These are phyloP conservation scores for Frieseomelitta varia DNA, from an alignment of 1,140 invertebrate species.

Conservation along the genomic window DNA sequence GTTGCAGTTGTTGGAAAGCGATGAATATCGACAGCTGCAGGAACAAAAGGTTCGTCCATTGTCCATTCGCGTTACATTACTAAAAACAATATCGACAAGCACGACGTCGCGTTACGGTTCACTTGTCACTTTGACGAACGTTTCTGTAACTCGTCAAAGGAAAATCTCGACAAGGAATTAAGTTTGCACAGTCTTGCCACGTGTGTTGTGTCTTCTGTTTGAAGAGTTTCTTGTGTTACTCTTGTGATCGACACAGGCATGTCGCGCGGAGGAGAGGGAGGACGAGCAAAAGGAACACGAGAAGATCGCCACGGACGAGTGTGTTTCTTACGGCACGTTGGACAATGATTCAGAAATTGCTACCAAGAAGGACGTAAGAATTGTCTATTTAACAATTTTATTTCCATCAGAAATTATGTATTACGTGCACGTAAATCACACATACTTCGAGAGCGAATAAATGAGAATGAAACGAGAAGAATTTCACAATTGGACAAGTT, in stretches of 20 bases:
- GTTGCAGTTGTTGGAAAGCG: conserved; percentile 83
- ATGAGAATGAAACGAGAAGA: too few relatives aligned
- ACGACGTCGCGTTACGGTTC: too few relatives aligned
- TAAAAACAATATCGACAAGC: too few relatives aligned
- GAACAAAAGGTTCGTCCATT: conserved; percentile 76
- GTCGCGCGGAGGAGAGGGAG: conserved; percentile 55
- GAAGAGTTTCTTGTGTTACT: neutral
- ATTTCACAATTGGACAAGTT: too few relatives aligned
- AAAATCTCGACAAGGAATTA: too few relatives aligned
- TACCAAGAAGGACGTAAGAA: conserved; percentile 60
- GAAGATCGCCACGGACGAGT: conserved; percentile 73
- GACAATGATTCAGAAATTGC: conserved; percentile 50
- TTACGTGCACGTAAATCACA: too few relatives aligned
- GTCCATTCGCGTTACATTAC: neutral
- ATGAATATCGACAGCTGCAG: conserved; percentile 76
- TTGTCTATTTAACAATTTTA: too few relatives aligned
- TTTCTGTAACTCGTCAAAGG: too few relatives aligned
- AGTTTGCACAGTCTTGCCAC: neutral
- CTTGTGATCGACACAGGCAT: conserved; percentile 51
- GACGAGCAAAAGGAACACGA: conserved; percentile 67
- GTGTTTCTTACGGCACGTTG: conserved; percentile 71
- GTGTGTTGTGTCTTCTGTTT: neutral
- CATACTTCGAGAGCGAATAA: too few relatives aligned
- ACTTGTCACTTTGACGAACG: too few relatives aligned
- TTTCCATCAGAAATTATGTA: too few relatives aligned